phyloP scores from a whole-genome alignment of 2,888 invertebrate genomes.

The Coleophora flavipennella region DNA sequence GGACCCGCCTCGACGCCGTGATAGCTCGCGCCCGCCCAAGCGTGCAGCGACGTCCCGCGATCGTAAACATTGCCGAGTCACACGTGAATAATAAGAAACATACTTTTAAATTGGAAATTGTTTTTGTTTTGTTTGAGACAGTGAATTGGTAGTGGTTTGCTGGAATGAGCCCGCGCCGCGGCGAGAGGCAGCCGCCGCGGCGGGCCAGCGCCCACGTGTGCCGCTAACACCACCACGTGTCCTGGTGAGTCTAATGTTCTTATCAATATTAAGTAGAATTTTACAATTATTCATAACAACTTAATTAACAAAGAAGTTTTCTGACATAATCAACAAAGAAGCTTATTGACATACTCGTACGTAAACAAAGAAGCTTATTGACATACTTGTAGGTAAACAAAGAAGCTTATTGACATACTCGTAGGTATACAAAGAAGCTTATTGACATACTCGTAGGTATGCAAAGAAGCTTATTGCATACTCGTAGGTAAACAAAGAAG shows the following conservation, averaged over 20 bases:
- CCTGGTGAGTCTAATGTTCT: conserved; percentile 39
- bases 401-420: too few relatives aligned
- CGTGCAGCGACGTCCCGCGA: conserved; percentile 1
- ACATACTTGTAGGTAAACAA: too few relatives aligned
- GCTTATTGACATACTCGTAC: too few relatives aligned
- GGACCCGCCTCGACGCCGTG: conserved; percentile 33
- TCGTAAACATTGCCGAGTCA: background rate
- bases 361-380: too few relatives aligned
- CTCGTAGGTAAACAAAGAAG: too few relatives aligned
- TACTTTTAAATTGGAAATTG: background rate
- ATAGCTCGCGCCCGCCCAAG: conserved; percentile 14
- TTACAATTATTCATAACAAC: too few relatives aligned
- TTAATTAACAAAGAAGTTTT: too few relatives aligned
- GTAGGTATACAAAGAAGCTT: too few relatives aligned
- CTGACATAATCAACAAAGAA: too few relatives aligned
- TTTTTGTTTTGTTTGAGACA: conserved; percentile 15
- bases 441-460: too few relatives aligned
- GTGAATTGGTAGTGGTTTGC: conserved; percentile 10
- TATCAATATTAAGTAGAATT: too few relatives aligned
- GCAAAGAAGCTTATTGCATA: too few relatives aligned
- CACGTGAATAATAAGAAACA: background rate
- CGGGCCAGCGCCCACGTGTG: conserved; percentile 39
- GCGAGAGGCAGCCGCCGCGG: conserved; percentile 41
- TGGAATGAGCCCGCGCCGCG: conserved; percentile 44
- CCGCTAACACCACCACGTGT: conserved; percentile 32